Evolutionary conservation across 2,888 invertebrate species (phyloP), one percentile per base, ranked within the genome.

Genomic region (Polydrusus cervinus): DNA sequence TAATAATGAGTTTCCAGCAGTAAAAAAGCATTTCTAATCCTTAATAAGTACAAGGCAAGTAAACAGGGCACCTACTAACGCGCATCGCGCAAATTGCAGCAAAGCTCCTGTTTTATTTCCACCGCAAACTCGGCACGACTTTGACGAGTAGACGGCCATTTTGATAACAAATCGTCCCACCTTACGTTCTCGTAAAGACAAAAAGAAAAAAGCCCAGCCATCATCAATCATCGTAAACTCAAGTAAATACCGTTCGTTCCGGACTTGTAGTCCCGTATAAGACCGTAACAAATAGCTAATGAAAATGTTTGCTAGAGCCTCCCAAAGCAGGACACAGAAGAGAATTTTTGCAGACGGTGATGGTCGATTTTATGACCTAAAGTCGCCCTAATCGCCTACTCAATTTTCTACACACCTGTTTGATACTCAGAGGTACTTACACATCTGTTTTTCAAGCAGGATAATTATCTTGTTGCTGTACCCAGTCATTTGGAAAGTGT

Each of bases 261-360:
- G 77, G 77, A 76, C 74, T 76, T 74, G 78, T 78, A 78, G 78
- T 74, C 77, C 76, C 71, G 68, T 77, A 77, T 79, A 84, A 83
- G 82, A 82, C 83, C 81, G 82, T 85, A 85, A 86, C 85, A 86
- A 86, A 86, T 86, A 84, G 84, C 85, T 85, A 86, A 86, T 86
- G 86, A 85, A 86, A 86, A 86, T 85, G 85, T 85, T 85, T 83
- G 72, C 73, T 70, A 67, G 75, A 69, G 66, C 69, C 69, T 47
- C 64, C 51, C 83, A 82, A 83, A 84, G 83, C 78, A 80, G 81
- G 79, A 78, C 78, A 80, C 78, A 80, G 80, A 82, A 81, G 79
- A 80, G 78, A 80, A 16, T 34, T 34, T 34, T 34, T 34, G 34
- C 34, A 34, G 7, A 8, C 34, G 34, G 34, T 34, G 7, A 34